phyloP scores from a whole-genome alignment of 2,888 invertebrate species.

The Leptopilina myrica region DNA sequence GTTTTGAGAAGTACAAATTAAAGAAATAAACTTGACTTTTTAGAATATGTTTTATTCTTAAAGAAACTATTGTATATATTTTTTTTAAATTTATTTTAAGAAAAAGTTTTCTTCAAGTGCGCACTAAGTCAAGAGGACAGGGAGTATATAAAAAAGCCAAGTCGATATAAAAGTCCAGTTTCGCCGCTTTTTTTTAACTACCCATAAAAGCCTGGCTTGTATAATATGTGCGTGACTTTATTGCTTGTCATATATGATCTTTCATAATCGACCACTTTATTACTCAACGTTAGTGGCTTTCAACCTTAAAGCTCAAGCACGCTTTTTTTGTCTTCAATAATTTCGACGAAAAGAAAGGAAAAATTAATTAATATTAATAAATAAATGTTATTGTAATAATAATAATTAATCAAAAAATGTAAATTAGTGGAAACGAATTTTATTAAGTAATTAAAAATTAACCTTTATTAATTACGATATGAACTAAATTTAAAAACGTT shows the following conservation, averaged over 20 bases:
- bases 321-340: not conserved
- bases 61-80: not conserved
- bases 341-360: not conserved
- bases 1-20: not conserved
- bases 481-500: not conserved
- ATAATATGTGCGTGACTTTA: constrained; percentile 29
- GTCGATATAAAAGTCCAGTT: constrained; percentile 13
- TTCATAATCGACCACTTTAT: constrained; percentile 18
- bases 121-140: not conserved
- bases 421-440: too few species aligned
- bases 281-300: not conserved
- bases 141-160: not conserved
- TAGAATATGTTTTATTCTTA: not conserved
- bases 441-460: too few species aligned
- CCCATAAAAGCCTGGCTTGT: not conserved
- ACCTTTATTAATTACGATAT: too few species aligned
- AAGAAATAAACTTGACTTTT: not conserved
- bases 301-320: not conserved
- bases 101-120: not conserved
- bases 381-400: too few species aligned
- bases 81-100: not conserved
- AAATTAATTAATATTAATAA: not conserved
- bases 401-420: too few species aligned
- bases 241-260: not conserved
- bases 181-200: constrained; percentile 6